Evolutionary conservation across 2,888 invertebrate genomes (phyloP).

Genomic region (Coelinius sp.): DNA sequence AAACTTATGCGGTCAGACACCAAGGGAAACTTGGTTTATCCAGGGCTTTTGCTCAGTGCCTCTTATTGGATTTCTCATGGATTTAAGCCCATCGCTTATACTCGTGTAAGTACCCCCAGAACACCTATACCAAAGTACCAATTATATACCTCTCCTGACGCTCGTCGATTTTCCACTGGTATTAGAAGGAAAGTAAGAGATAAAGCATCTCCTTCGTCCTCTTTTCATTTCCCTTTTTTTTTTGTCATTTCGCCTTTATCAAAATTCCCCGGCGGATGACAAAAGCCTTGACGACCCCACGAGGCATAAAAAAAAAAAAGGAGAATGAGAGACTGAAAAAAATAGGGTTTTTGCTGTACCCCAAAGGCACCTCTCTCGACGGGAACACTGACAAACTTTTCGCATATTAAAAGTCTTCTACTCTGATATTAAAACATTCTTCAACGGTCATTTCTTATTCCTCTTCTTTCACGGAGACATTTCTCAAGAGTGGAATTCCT

Average conservation of each 20-base stretch:
- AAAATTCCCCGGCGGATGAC: conserved; percentile 48
- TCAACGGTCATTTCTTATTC: conserved; percentile 36
- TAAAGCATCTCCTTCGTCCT: conserved; percentile 19
- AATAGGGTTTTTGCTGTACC: conserved; percentile 14
- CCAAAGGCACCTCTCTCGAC: conserved; percentile 30
- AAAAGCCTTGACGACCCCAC: conserved; percentile 40
- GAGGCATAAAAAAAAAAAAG: conserved; percentile 19
- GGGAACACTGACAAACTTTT: conserved; percentile 48
- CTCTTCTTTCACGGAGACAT: conserved; percentile 6
- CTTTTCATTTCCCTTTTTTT: conserved; percentile 20
- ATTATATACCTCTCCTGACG: conserved; percentile 31
- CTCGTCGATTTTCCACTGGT: conserved; percentile 27
- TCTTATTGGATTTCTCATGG: conserved; percentile 57
- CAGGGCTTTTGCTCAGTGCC: conserved; percentile 41
- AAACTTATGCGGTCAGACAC: conserved; percentile 60
- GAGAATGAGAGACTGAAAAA: conserved; percentile 10
- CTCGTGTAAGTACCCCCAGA: conserved; percentile 33
- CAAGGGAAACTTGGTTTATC: conserved; percentile 12
- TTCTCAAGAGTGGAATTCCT: conserved; percentile 1
- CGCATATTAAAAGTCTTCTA: conserved; percentile 50
- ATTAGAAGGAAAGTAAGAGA: conserved; percentile 1
- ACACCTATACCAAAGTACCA: conserved; percentile 27
- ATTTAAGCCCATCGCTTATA: conserved; percentile 30
- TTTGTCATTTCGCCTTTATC: conserved; percentile 48
- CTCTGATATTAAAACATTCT: conserved; percentile 55